Percentiles rank a stretch among this genome's conserved stretches.
phyloP scores from a whole-genome alignment of 1,140 invertebrate species.

The Coelopa frigida region DNA sequence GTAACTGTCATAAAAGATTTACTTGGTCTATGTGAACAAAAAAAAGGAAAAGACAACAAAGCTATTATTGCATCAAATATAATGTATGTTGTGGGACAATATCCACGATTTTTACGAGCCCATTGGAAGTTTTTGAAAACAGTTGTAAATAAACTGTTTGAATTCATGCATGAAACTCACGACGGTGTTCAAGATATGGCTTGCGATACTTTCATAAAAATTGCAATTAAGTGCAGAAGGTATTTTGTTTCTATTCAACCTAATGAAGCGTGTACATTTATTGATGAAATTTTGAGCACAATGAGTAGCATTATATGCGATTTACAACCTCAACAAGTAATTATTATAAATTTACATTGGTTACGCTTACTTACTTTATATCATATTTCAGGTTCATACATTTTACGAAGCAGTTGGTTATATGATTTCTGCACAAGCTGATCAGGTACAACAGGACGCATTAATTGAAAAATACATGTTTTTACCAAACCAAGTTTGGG shows the following conservation, averaged over 20 bases:
- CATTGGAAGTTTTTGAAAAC: conserved; percentile 99
- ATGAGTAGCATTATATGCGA: conserved; percentile 99
- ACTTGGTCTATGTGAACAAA: conserved; percentile 96
- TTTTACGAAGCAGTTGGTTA: conserved; percentile 99
- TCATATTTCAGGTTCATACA: conserved; percentile 78
- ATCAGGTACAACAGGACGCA: conserved; percentile 80
- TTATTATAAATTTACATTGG: conserved; percentile 7
- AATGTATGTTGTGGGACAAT: conserved; percentile 99
- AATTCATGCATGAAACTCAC: conserved; percentile 99
- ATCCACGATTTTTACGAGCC: conserved; percentile 95
- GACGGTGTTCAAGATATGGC: conserved; percentile 99
- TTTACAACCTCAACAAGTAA: conserved; percentile 89
- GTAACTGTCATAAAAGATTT: conserved; percentile 99
- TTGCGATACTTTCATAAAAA: conserved; percentile 99
- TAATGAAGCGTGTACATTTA: conserved; percentile 95
- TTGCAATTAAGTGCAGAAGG: conserved; percentile 95
- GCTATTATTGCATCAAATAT: conserved; percentile 99
- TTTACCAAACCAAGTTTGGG: conserved; percentile 98
- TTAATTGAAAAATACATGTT: conserved; percentile 97
- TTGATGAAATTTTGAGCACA: conserved; percentile 95
- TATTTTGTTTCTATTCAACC: conserved; percentile 97
- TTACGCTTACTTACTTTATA: conserved; percentile 3
- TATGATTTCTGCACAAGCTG: conserved; percentile 95
- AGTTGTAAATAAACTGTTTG: conserved; percentile 99
- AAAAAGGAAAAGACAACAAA: conserved; percentile 99